These are phyloP conservation scores for Phrynosoma blainvillii DNA, from an alignment of 2,113 vertebrate species.

Conservation along the genomic window DNA sequence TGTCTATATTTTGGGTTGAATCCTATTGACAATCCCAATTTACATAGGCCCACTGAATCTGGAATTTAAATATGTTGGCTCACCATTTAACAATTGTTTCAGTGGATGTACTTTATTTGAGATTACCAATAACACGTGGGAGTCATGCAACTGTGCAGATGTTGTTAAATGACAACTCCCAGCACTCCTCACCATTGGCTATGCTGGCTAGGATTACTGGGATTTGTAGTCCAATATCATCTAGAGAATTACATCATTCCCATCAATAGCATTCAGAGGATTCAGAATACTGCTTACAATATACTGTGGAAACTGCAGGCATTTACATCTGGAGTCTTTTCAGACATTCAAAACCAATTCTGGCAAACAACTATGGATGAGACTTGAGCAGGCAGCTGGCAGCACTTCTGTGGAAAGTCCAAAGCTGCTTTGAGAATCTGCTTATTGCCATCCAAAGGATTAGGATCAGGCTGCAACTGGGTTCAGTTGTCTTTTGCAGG, in stretches of 20 bases:
- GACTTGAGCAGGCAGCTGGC: not conserved
- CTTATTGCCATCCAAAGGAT: not conserved
- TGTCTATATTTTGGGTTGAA: too few species aligned
- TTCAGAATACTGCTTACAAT: not conserved
- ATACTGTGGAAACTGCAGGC: not conserved
- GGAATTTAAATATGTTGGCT: too few species aligned
- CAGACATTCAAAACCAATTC: too few species aligned
- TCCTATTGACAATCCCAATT: too few species aligned
- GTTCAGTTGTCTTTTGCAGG: not conserved
- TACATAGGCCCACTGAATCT: too few species aligned
- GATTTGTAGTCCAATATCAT: too few species aligned
- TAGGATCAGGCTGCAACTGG: not conserved
- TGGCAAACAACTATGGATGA: not conserved
- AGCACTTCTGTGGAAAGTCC: not conserved
- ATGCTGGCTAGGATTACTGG: not conserved
- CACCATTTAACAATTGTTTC: too few species aligned
- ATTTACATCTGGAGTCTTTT: not conserved
- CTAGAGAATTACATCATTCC: too few species aligned
- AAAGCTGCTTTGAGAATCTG: not conserved
- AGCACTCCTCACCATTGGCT: not conserved
- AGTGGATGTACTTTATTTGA: too few species aligned
- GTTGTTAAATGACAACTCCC: not conserved
- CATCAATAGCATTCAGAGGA: too few species aligned
- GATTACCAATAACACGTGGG: not conserved
- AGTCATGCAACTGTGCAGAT: not conserved